A percentile compares a stretch with the other conserved stretches of the same genome.
Conservation (phyloP, 2,797 vertebrate genomes). For the Oreortyx pictus region DNA sequence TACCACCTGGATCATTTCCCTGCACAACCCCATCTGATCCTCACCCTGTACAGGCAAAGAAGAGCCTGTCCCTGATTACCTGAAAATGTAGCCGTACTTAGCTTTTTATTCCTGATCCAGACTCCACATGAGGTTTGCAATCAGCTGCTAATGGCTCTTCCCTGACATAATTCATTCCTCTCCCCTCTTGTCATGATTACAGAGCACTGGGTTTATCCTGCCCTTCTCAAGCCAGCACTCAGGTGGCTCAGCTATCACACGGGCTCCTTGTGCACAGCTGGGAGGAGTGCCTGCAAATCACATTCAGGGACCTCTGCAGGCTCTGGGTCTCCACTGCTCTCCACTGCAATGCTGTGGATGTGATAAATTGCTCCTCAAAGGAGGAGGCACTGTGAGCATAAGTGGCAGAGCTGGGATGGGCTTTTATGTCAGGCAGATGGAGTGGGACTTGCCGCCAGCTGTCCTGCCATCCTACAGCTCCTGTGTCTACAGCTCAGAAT, state of each 20-base stretch:
- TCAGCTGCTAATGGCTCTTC: constrained; percentile 27
- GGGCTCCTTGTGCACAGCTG: rapidly evolving
- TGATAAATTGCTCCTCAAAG: neutral
- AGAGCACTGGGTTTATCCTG: neutral
- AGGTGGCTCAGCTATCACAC: neutral
- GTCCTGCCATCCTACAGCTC: neutral
- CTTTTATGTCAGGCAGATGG: neutral
- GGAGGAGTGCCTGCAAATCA: neutral
- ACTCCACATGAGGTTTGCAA: constrained; percentile 42
- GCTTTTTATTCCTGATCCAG: constrained; percentile 19
- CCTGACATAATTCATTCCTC: neutral
- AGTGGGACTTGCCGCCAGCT: neutral
- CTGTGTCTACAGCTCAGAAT: neutral
- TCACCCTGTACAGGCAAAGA: neutral
- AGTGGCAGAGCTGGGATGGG: neutral
- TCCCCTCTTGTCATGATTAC: neutral
- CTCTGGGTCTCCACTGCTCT: neutral
- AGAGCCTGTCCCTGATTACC: neutral
- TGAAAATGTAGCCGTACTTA: neutral
- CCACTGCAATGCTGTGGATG: neutral
- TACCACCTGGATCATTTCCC: neutral
- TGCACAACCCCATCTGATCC: neutral
- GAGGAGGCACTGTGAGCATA: rapidly evolving
- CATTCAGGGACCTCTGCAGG: neutral
- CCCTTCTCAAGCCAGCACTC: neutral